Conservation (phyloP, 64 coral and sea anemone species). For the Montipora efflorescens region DNA sequence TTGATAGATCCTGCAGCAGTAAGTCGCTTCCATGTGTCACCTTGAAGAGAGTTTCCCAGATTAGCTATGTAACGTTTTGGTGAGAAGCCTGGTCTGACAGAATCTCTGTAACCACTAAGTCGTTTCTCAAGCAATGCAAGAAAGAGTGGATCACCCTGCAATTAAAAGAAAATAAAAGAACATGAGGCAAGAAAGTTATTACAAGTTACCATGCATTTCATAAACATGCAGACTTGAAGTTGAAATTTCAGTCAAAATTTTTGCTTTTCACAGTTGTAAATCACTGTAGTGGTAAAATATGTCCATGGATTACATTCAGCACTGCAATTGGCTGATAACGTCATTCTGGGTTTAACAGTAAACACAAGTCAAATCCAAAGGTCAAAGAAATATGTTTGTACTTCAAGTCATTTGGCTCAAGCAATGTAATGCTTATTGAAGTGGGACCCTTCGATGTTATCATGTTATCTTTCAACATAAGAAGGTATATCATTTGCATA, state of each 20-base stretch:
- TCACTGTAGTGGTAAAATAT: too few relatives aligned
- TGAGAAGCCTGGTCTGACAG: constrained; percentile 90
- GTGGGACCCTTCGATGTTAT: too few relatives aligned
- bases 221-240: not conserved
- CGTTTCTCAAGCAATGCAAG: constrained; percentile 85
- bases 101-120: constrained; percentile 70
- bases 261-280: too few relatives aligned
- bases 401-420: too few relatives aligned
- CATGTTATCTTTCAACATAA: too few relatives aligned
- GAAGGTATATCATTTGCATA: not conserved
- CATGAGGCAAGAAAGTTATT: not conserved
- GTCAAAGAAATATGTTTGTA: too few relatives aligned
- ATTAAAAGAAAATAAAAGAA: not conserved
- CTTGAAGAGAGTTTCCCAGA: constrained; percentile 75
- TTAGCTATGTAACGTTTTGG: constrained; percentile 96
- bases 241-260: too few relatives aligned
- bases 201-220: not conserved
- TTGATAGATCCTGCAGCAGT: constrained; percentile 72
- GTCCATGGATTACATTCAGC: too few relatives aligned
- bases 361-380: too few relatives aligned
- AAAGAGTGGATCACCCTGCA: constrained; percentile 88
- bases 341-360: too few relatives aligned
- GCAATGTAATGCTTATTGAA: too few relatives aligned
- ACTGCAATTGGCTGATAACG: too few relatives aligned
- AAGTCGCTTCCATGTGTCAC: constrained; percentile 87